A percentile compares a stretch with the other conserved stretches of the same genome.
These are phyloP conservation scores for Megastigmus dorsalis DNA, from an alignment of 2,888 invertebrate genomes.

Conservation along the genomic window DNA sequence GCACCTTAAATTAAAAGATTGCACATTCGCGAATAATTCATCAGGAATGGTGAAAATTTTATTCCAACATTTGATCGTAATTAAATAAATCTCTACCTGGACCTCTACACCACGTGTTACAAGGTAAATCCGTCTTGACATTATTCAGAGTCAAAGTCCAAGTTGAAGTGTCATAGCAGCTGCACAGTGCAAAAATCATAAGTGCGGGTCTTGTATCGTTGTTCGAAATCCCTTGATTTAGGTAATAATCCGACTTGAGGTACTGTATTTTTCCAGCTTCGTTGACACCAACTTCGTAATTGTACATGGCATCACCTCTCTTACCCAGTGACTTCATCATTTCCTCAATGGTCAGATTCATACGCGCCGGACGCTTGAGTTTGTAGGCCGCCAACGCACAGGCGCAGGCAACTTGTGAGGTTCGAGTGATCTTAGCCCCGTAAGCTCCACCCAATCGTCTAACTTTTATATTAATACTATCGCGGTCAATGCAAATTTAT, in stretches of 20 bases:
- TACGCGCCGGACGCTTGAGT: slow-evolving; percentile 81
- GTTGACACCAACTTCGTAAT: slow-evolving; percentile 82
- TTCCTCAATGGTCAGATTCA: slow-evolving; percentile 82
- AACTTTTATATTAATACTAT: slow-evolving; percentile 79
- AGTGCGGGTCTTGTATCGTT: slow-evolving; percentile 76
- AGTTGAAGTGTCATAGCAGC: slow-evolving; percentile 79
- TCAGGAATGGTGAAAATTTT: too few relatives aligned
- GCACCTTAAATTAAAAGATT: slow-evolving; percentile 41
- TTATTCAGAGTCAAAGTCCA: slow-evolving; percentile 76
- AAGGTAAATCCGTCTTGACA: slow-evolving; percentile 80
- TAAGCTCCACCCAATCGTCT: slow-evolving; percentile 84
- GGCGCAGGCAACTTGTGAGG: slow-evolving; percentile 78
- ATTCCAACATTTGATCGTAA: too few relatives aligned
- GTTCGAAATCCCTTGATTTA: slow-evolving; percentile 62
- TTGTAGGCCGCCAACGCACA: slow-evolving; percentile 83
- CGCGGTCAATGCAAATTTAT: neutral
- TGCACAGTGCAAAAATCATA: slow-evolving; percentile 59
- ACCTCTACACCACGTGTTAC: slow-evolving; percentile 82
- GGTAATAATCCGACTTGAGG: slow-evolving; percentile 74
- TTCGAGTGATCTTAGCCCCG: slow-evolving; percentile 84
- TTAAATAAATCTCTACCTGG: too few relatives aligned
- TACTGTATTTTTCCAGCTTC: slow-evolving; percentile 81
- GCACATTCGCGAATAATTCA: neutral
- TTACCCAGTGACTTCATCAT: slow-evolving; percentile 84
- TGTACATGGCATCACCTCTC: slow-evolving; percentile 79